phyloP scores from a whole-genome alignment of 2,797 vertebrate species.

The Mycteria americana region DNA sequence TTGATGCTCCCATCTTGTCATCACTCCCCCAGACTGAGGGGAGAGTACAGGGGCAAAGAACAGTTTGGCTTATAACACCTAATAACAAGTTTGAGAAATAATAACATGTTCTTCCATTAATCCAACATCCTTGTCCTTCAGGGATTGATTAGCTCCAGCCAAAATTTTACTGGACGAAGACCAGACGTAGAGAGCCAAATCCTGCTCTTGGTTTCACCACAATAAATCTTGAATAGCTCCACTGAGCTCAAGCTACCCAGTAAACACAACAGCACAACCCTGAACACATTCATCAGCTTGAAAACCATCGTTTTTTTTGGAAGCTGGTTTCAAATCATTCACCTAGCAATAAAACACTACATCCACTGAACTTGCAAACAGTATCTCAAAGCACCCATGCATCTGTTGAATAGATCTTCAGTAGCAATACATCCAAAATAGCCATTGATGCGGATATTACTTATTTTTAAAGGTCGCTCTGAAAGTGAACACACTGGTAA shows the following conservation, averaged over 20 bases:
- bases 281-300: background rate
- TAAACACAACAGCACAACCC: conserved; percentile 15
- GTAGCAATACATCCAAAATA: background rate
- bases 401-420: background rate
- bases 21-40: background rate
- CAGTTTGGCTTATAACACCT: conserved; percentile 24
- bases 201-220: conserved; percentile 11
- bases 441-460: background rate
- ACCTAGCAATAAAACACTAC: background rate
- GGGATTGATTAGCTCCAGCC: conserved; percentile 18
- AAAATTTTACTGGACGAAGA: conserved; percentile 28
- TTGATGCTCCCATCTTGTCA: conserved; percentile 23
- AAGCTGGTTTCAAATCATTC: background rate
- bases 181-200: conserved; percentile 32
- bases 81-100: conserved; percentile 35
- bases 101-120: conserved; percentile 1
- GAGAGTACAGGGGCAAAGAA: conserved; percentile 5
- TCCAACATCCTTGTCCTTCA: background rate
- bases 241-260: background rate
- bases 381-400: background rate
- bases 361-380: background rate
- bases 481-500: background rate
- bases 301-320: background rate
- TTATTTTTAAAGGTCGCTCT: background rate
- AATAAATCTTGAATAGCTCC: conserved; percentile 21